A percentile compares a stretch with the other conserved stretches of the same genome.
These are phyloP conservation scores for Picathartes gymnocephalus DNA, from an alignment of 2,113 vertebrate species.

Conservation along the genomic window DNA sequence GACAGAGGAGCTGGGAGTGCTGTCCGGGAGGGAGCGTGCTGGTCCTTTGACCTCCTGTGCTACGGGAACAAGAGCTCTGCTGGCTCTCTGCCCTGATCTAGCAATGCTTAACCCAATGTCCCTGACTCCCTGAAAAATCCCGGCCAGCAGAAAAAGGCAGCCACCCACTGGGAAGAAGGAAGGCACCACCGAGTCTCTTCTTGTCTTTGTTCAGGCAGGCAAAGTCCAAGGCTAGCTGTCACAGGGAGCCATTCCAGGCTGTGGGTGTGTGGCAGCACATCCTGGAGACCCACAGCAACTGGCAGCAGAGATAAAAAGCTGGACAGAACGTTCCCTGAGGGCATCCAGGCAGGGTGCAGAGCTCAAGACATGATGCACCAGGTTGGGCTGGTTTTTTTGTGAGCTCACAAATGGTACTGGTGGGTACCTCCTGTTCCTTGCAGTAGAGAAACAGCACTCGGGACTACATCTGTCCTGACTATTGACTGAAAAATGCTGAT, in stretches of 20 bases:
- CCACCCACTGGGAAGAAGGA: not conserved
- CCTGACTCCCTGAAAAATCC: not conserved
- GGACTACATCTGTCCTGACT: not conserved
- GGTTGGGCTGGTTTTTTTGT: not conserved
- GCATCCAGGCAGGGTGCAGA: fast-evolving
- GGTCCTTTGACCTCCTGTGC: not conserved
- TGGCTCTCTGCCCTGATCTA: not conserved
- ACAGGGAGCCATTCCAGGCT: fast-evolving
- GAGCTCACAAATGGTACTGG: not conserved
- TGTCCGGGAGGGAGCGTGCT: fast-evolving
- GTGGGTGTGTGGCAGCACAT: not conserved
- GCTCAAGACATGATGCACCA: fast-evolving
- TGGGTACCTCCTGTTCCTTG: not conserved
- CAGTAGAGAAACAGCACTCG: not conserved
- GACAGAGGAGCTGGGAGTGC: fast-evolving
- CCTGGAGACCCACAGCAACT: not conserved
- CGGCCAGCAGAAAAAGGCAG: not conserved
- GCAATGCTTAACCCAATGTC: not conserved
- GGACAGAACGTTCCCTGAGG: not conserved
- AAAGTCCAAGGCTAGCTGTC: not conserved
- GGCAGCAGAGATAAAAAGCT: not conserved
- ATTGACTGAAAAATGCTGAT: not conserved
- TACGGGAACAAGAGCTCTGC: not conserved
- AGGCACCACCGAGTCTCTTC: not conserved
- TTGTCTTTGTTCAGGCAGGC: not conserved